A percentile compares a stretch with the other conserved stretches of the same genome.
Evolutionary conservation across 2,888 invertebrate species (phyloP).

Genomic region (Alentia gelatinosa): DNA sequence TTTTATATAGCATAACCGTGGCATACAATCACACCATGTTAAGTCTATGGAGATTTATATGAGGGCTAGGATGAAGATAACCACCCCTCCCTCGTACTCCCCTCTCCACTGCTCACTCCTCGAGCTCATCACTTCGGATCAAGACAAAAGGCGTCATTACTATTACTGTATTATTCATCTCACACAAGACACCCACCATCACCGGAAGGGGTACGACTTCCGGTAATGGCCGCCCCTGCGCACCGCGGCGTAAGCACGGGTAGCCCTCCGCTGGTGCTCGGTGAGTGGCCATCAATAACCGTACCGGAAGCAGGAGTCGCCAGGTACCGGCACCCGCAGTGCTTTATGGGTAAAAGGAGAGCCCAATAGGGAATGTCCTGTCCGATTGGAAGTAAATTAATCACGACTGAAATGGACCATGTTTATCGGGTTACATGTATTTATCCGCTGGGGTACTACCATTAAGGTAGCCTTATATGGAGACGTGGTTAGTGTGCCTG

Average conservation of each 20-base stretch:
- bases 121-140: not conserved
- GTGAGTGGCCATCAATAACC: not conserved
- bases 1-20: too few relatives aligned
- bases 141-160: slow-evolving; percentile 17
- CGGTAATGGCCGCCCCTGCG: not conserved
- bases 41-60: too few relatives aligned
- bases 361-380: not conserved
- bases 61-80: too few relatives aligned
- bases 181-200: not conserved
- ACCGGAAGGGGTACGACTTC: not conserved
- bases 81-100: not conserved
- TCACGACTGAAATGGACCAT: not conserved
- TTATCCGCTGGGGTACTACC: not conserved
- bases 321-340: not conserved
- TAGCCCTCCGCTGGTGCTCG: not conserved
- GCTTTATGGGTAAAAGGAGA: not conserved
- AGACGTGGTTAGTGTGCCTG: too few relatives aligned
- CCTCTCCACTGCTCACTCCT: not conserved
- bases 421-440: not conserved
- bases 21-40: too few relatives aligned
- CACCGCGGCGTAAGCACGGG: not conserved
- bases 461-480: not conserved
- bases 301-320: not conserved
- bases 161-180: not conserved
- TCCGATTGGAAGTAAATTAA: not conserved